Conservation (phyloP, 2,888 invertebrate species). For the Caenorhabditis parvicauda region DNA sequence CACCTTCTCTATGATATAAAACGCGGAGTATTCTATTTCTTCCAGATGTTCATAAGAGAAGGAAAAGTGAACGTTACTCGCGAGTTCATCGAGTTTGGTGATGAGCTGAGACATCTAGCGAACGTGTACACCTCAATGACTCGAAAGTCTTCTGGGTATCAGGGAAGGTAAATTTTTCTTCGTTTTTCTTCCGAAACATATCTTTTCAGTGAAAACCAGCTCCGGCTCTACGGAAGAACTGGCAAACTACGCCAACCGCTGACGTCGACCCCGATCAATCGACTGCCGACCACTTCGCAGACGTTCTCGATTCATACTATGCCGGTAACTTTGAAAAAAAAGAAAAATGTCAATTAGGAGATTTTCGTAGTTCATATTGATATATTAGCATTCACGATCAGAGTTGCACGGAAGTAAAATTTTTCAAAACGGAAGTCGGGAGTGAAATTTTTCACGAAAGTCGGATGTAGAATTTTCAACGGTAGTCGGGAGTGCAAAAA, state of each 20-base stretch:
- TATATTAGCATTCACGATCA: not conserved
- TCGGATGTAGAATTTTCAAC: no score
- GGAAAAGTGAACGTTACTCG: conserved; percentile 19
- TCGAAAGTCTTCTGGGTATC: not conserved
- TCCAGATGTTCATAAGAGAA: conserved; percentile 7
- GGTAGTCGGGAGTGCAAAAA: no score
- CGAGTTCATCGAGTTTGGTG: conserved; percentile 18
- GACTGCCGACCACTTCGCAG: not conserved
- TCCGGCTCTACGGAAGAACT: conserved; percentile 11
- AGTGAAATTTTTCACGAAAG: no score
- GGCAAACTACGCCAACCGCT: not conserved
- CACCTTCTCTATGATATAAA: no score
- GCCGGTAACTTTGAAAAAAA: not conserved
- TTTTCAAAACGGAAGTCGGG: no score
- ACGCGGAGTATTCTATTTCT: not conserved
- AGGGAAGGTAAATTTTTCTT: not conserved
- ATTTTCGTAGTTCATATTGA: not conserved
- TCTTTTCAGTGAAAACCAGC: conserved; percentile 7
- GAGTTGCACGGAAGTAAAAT: no score
- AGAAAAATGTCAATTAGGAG: not conserved
- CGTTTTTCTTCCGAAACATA: not conserved
- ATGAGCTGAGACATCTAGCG: conserved; percentile 15
- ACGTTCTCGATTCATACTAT: not conserved
- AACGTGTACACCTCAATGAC: conserved; percentile 10
- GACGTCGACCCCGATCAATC: not conserved